Base-by-base conservation (phyloP, 2,888 invertebrate species). In the Octonoba sinensis region DNA sequence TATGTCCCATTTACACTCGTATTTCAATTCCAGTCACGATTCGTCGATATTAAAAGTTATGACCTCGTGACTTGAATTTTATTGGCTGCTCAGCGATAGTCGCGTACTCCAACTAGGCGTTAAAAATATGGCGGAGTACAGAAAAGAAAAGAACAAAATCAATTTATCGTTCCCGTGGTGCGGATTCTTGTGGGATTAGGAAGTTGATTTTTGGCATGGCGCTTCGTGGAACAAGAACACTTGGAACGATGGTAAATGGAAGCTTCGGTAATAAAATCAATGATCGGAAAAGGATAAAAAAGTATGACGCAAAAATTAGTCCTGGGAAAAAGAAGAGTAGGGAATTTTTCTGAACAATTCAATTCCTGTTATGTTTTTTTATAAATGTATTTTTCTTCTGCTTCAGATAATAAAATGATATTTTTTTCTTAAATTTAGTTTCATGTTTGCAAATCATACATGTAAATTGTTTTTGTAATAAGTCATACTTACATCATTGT, bases 41-140 rank as follows among this genome's bases (percentile, higher is more conserved):
- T 69, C 59, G 20, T 27, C 76, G 69, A 76, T 76, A 76, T 76
- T 76, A 76, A 76, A 76, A 76, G 76, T 76, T 76, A 76, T 76
- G 67, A 69, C 69, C 76, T 57, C 76, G 76, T 76, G 76, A 76
- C 76, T 64, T 13, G 76, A 76, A 76, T 76, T 76, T 76, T 62
- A 76, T 76, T 76, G 76, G 69, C 62, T 62, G 69, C 56, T 70
- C 54, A 27, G 54, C 62, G 69, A 67, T 56, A 73, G 22, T 36
- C 27, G 62, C 49, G 62, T 62, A 65, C 51, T 62, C 46, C 66
- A 47, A 65, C 27, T 66, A 62, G 67, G 49, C 76, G 62, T 54
- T 27, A 67, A 67, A 54, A 67, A 49, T 24, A 27, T 24, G 56
- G 49, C 22, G 65, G 60, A 60, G 66, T 65, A 65, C 47, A 24